A percentile compares a stretch with the other conserved stretches of the same genome.
These are phyloP conservation scores for Tineola bisselliella DNA, from an alignment of 2,888 invertebrate species.

Conservation along the genomic window DNA sequence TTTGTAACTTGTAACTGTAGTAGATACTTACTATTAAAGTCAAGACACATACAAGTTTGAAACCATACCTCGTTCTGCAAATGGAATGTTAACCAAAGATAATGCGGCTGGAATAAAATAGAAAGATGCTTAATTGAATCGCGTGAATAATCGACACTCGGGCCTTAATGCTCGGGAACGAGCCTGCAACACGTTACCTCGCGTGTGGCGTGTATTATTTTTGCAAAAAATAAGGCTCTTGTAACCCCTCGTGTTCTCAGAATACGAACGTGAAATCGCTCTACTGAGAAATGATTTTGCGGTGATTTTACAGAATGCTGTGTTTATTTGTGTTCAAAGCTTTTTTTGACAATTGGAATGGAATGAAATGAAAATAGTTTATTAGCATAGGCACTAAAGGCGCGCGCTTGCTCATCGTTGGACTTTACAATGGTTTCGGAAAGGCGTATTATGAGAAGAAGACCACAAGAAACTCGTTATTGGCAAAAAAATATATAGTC, in stretches of 20 bases:
- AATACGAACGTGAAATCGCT: background rate
- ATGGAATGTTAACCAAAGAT: background rate
- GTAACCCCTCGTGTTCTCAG: conserved; percentile 1
- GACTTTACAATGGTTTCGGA: too few species aligned
- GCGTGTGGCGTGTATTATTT: conserved; percentile 35
- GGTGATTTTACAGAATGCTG: background rate
- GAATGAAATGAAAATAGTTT: too few species aligned
- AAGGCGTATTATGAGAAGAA: too few species aligned
- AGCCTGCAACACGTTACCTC: conserved; percentile 40
- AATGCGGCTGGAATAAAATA: background rate
- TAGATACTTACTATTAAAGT: too few species aligned
- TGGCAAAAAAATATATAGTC: too few species aligned
- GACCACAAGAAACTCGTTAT: too few species aligned
- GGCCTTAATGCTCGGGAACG: conserved; percentile 29
- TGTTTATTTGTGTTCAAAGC: background rate
- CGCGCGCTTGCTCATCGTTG: too few species aligned
- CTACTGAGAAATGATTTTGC: conserved; percentile 2
- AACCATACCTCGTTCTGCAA: background rate
- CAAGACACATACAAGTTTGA: too few species aligned
- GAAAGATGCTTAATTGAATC: conserved; percentile 19
- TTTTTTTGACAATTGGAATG: too few species aligned
- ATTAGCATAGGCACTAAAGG: too few species aligned
- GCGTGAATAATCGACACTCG: conserved; percentile 37
- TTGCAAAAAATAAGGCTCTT: conserved; percentile 27
- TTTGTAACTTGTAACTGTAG: too few species aligned